These are phyloP conservation scores for Notodonta ziczac DNA, from an alignment of 2,888 invertebrate species.

Conservation along the genomic window DNA sequence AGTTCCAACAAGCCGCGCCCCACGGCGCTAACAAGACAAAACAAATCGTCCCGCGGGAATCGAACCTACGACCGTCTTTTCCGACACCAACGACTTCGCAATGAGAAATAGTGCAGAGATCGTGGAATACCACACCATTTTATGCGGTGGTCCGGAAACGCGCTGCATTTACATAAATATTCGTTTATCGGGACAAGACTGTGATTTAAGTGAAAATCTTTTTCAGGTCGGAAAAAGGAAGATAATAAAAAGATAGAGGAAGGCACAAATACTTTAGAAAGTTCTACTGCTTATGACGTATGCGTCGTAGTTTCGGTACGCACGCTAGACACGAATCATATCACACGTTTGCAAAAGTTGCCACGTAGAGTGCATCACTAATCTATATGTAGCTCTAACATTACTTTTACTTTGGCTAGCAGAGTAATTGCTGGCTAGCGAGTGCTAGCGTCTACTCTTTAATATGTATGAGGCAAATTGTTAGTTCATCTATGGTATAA, in stretches of 20 bases:
- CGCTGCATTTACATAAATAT: slow-evolving; percentile 73
- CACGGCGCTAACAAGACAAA: slow-evolving; percentile 32
- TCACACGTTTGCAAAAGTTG: too few relatives aligned
- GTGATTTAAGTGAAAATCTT: slow-evolving; percentile 64
- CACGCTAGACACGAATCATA: too few relatives aligned
- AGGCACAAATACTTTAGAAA: slow-evolving; percentile 28
- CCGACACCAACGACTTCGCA: slow-evolving; percentile 46
- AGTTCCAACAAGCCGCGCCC: slow-evolving; percentile 24
- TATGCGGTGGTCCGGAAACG: slow-evolving; percentile 54
- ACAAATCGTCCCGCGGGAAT: slow-evolving; percentile 34
- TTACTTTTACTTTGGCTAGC: too few relatives aligned
- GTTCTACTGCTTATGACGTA: neutral
- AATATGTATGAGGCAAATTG: too few relatives aligned
- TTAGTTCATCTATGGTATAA: too few relatives aligned
- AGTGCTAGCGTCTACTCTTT: too few relatives aligned
- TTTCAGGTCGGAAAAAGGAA: slow-evolving; percentile 52
- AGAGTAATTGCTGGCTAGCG: too few relatives aligned
- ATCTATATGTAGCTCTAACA: too few relatives aligned
- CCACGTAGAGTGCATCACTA: too few relatives aligned
- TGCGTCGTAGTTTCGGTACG: neutral
- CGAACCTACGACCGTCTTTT: slow-evolving; percentile 33
- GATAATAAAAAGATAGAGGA: slow-evolving; percentile 47
- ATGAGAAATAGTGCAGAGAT: slow-evolving; percentile 54
- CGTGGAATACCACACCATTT: slow-evolving; percentile 55
- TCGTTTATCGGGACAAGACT: slow-evolving; percentile 68